Percentiles rank a stretch among this genome's conserved stretches.
Evolutionary conservation across 1,140 invertebrate genomes (phyloP).

Genomic region (Chionoecetes opilio): DNA sequence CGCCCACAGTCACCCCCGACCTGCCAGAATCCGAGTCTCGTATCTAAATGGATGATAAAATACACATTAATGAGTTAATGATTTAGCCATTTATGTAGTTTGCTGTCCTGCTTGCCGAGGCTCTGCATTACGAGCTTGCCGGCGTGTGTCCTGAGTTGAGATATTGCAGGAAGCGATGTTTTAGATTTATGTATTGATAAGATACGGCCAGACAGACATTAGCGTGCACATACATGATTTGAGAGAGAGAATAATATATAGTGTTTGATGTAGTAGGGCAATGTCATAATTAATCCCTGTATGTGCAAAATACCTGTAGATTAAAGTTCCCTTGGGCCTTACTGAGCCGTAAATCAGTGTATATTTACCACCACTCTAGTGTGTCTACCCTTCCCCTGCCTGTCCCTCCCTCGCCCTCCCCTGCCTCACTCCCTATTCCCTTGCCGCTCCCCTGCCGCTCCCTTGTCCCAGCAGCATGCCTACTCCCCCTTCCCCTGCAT

Average conservation of each 20-base stretch:
- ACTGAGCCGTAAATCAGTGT: not conserved
- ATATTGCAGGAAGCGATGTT: too few relatives aligned
- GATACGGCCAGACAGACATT: too few relatives aligned
- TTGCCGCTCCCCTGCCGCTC: too few relatives aligned
- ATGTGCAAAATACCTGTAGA: not conserved
- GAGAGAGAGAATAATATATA: not conserved
- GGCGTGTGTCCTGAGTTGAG: too few relatives aligned
- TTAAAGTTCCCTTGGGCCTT: slow-evolving; percentile 6
- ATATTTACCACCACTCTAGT: not conserved
- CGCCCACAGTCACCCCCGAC: not conserved
- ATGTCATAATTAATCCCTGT: not conserved
- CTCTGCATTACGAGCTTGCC: not conserved
- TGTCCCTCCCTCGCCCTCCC: too few relatives aligned
- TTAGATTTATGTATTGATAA: too few relatives aligned
- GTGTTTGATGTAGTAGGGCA: not conserved
- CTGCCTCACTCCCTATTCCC: too few relatives aligned
- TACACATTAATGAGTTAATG: too few relatives aligned
- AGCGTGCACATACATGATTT: too few relatives aligned
- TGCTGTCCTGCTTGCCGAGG: not conserved
- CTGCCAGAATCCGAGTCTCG: not conserved
- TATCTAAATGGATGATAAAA: slow-evolving; percentile 30
- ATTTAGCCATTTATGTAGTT: not conserved
- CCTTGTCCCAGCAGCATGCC: too few relatives aligned
- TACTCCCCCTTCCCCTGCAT: too few relatives aligned
- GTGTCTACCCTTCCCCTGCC: too few relatives aligned